Conservation (phyloP, 2,113 vertebrate genomes). For the Pseudorhombus dupliciocellatus region DNA sequence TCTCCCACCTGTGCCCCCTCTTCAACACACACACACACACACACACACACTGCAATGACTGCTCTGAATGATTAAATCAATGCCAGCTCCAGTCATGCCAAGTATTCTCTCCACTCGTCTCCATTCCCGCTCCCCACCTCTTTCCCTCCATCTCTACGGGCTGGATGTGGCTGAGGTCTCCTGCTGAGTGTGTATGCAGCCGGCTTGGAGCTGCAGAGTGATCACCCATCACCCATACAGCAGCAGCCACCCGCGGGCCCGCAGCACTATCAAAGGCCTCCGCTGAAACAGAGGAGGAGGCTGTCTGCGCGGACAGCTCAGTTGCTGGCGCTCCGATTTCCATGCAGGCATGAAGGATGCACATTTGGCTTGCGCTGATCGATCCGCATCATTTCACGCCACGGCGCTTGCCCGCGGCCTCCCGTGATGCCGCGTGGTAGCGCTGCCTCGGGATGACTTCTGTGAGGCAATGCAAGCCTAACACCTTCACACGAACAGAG, state of each 20-base stretch:
- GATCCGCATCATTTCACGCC: slow-evolving; percentile 42
- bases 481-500: slow-evolving; percentile 22
- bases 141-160: slow-evolving; percentile 10
- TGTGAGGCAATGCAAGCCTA: slow-evolving; percentile 17
- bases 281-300: slow-evolving; percentile 32
- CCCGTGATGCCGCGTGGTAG: slow-evolving; percentile 14
- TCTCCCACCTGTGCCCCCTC: slow-evolving; percentile 4
- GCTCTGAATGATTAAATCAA: slow-evolving; percentile 59
- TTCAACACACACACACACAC: slow-evolving; percentile 14
- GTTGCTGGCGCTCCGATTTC: slow-evolving; percentile 41
- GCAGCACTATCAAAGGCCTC: slow-evolving; percentile 44
- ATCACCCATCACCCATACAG: slow-evolving; percentile 24
- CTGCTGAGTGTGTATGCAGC: slow-evolving; percentile 13
- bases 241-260: slow-evolving; percentile 37
- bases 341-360: slow-evolving; percentile 30
- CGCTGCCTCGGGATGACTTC: slow-evolving; percentile 23
- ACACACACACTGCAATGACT: slow-evolving; percentile 4
- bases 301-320: slow-evolving; percentile 34
- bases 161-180: slow-evolving; percentile 30
- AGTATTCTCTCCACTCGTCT: slow-evolving; percentile 16
- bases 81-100: slow-evolving; percentile 29
- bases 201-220: slow-evolving; percentile 32
- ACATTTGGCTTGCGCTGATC: slow-evolving; percentile 34
- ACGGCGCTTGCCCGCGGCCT: slow-evolving; percentile 20
- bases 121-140: neutral